Percentiles rank a stretch among this genome's conserved stretches.
Conservation (phyloP, 2,888 invertebrate species). For the Calameuta filiformis region DNA sequence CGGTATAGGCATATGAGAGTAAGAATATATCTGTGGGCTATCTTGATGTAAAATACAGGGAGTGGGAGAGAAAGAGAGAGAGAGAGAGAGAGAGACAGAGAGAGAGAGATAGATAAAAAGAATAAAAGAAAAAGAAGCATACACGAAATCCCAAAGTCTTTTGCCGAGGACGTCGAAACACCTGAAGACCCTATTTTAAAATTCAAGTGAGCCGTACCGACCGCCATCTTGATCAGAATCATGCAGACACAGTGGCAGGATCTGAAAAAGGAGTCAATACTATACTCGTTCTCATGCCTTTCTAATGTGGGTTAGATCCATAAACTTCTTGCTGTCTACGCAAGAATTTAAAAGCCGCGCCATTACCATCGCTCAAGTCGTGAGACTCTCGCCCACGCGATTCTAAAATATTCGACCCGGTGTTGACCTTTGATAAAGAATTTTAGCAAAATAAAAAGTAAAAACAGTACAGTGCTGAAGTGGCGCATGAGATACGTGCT, state of each 20-base stretch:
- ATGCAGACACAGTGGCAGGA: constrained; percentile 1
- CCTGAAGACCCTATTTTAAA: not conserved
- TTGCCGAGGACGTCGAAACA: not conserved
- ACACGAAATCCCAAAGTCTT: not conserved
- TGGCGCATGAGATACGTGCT: not conserved
- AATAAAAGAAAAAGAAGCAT: not conserved
- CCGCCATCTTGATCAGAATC: not conserved
- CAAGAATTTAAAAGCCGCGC: constrained; percentile 1
- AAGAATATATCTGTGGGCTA: not conserved
- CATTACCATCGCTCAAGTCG: constrained; percentile 5
- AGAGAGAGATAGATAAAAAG: not conserved
- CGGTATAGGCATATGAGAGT: not conserved
- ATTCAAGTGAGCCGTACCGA: not conserved
- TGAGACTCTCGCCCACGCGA: constrained; percentile 1
- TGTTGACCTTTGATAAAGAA: not conserved
- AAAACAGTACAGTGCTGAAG: not conserved
- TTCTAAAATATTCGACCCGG: not conserved
- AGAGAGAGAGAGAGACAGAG: no score
- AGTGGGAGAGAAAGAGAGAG: not conserved
- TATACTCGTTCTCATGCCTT: constrained; percentile 17
- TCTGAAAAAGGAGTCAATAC: constrained; percentile 6
- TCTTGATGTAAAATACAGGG: not conserved
- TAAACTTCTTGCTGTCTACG: constrained; percentile 19
- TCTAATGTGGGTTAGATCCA: constrained; percentile 18
- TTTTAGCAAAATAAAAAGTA: not conserved